Base-by-base conservation (phyloP, 2,797 vertebrate species). In the Thunnus albacares region DNA sequence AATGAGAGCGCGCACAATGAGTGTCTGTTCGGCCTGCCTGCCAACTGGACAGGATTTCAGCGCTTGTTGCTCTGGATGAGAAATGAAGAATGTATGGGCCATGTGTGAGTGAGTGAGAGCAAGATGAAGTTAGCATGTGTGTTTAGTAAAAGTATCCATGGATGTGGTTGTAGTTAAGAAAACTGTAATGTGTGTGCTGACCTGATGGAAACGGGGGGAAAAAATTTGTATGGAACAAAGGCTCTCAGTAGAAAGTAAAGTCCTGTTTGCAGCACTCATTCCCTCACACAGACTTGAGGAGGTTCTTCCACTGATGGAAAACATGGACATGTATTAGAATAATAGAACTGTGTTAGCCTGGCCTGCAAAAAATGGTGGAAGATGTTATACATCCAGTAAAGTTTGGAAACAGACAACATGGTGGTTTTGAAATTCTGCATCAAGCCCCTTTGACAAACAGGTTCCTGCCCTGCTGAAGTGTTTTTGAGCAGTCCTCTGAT, bases 31-130 rank as follows among this genome's bases (percentile, higher is more conserved):
- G 18, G 71, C 67, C 47, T 72, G 63, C 78, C 55, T 82, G 81
- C 62, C 80, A 83, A 53, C 59, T 67, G 75, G 10, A 47, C 38
- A 74, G 35, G 58, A 53, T 45, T 62, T 68, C 11, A 56, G 43
- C 53, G 71, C 78, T 63, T 80, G 71, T 73, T 71, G 1, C 88
- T 95, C 24, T 95, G 93, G 94, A 90, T 94, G 76, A 71, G 41
- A 64, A 71, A 71, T 66, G 38, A 17, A 95, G 94, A 96, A 90
- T 94, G 45, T 63, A 22, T 76, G 64, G 70, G 26, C 62, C 26
- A 49, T 89, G 15, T 95, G 94, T 96, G 89, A 95, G 93, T 72
- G 22, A 75, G 64, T 11, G 64, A 73, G 57, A 64, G 60, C 33
- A 71, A 71, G 53, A 82, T 62, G 35, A 69, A 64, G 61, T 64